Evolutionary conservation across 2,888 invertebrate species (phyloP).

Genomic region (Drosophila quinaria): DNA sequence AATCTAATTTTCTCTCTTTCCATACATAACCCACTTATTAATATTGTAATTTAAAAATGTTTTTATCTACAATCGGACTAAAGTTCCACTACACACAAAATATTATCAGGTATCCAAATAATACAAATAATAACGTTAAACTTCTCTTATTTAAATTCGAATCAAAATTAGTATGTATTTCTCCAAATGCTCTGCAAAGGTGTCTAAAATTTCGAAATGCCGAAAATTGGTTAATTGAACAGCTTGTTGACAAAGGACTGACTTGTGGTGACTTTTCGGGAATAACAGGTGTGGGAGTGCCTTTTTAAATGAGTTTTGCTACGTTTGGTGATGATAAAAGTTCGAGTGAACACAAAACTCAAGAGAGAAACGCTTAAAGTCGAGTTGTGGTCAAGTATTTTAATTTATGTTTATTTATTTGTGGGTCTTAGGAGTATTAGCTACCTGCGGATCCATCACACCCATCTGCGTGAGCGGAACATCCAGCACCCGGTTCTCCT

Average conservation of each 20-base stretch:
- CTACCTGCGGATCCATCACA: slow-evolving; percentile 97
- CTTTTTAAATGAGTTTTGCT: slow-evolving; percentile 52
- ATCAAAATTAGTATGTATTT: background rate
- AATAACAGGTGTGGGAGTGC: slow-evolving; percentile 36
- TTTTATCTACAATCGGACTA: too few species aligned
- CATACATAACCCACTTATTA: too few species aligned
- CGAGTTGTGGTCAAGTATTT: slow-evolving; percentile 42
- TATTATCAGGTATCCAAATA: too few species aligned
- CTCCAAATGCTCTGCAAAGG: slow-evolving; percentile 29
- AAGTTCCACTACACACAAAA: too few species aligned
- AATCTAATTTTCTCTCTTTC: too few species aligned
- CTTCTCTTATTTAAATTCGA: background rate
- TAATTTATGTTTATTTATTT: slow-evolving; percentile 21
- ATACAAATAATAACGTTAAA: too few species aligned
- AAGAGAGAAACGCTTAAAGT: slow-evolving; percentile 60
- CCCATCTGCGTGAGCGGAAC: slow-evolving; percentile 96
- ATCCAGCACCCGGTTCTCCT: slow-evolving; percentile 94
- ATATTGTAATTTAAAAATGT: too few species aligned
- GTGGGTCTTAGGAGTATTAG: slow-evolving; percentile 73
- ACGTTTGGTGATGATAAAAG: slow-evolving; percentile 59
- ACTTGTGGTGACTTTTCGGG: slow-evolving; percentile 15
- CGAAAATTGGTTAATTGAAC: slow-evolving; percentile 4
- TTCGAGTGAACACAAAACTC: slow-evolving; percentile 61
- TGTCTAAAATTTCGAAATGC: slow-evolving; percentile 9
- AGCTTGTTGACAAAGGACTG: slow-evolving; percentile 5